phyloP scores from a whole-genome alignment of 2,888 invertebrate genomes.

The Sipha maydis region DNA sequence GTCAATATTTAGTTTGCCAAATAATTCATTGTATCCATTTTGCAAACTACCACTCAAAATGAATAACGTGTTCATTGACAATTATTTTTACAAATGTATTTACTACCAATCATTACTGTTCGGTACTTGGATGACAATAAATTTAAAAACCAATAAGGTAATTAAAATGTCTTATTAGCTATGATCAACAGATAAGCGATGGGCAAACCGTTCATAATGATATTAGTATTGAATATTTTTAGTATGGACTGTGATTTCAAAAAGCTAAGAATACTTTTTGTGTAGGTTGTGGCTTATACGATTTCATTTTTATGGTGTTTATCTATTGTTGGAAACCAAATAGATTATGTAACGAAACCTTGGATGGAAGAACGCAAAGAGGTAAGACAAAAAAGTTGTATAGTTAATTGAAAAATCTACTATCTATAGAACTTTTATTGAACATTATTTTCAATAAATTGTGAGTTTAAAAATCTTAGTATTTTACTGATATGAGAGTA shows the following conservation, averaged over 20 bases:
- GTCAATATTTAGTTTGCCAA: neutral
- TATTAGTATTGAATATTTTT: too few species aligned
- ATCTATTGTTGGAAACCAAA: conserved; percentile 44
- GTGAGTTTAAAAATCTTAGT: too few species aligned
- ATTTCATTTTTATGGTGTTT: conserved; percentile 50
- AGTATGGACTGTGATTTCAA: too few species aligned
- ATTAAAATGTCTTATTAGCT: neutral
- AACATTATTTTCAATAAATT: too few species aligned
- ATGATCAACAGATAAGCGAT: too few species aligned
- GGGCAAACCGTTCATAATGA: too few species aligned
- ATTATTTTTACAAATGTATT: neutral
- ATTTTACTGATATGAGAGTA: too few species aligned
- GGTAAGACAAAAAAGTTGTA: conserved; percentile 13
- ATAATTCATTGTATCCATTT: neutral
- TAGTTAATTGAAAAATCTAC: neutral
- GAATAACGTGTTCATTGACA: neutral
- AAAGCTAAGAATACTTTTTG: neutral
- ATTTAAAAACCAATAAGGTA: conserved; percentile 20
- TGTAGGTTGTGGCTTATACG: conserved; percentile 15
- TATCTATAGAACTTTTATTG: too few species aligned
- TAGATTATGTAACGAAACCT: conserved; percentile 45
- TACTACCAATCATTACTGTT: conserved; percentile 18
- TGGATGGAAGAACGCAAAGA: conserved; percentile 26
- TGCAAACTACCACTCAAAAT: neutral
- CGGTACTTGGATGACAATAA: conserved; percentile 40